A percentile compares a stretch with the other conserved stretches of the same genome.
Evolutionary conservation across 2,797 vertebrate genomes (phyloP).

Genomic region (Sebastes taczanowskii): DNA sequence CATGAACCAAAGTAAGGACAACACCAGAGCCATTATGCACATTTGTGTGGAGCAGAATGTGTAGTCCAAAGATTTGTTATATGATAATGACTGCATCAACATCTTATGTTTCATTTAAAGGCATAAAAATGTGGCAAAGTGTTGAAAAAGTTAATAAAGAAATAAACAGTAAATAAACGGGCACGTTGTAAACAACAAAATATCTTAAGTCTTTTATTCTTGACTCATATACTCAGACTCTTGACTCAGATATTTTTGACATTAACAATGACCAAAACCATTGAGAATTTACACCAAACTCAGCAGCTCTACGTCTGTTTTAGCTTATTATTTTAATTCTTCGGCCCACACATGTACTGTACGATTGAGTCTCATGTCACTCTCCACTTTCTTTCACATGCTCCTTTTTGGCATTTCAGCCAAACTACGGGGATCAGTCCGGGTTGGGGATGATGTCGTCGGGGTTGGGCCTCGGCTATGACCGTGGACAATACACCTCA

Average conservation of each 20-base stretch:
- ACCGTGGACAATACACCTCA: conserved; percentile 87
- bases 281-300: neutral
- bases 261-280: neutral
- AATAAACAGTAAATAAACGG: neutral
- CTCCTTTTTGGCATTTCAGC: conserved; percentile 68
- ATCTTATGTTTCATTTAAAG: neutral
- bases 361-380: neutral
- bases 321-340: neutral
- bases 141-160: neutral
- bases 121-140: neutral
- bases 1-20: neutral
- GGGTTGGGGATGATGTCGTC: conserved; percentile 83
- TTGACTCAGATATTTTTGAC: neutral
- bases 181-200: neutral
- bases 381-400: neutral
- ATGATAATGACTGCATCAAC: neutral
- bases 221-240: neutral
- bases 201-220: neutral
- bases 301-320: neutral
- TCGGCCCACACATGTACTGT: neutral
- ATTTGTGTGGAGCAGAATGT: neutral
- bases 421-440: conserved; percentile 85
- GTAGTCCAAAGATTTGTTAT: neutral
- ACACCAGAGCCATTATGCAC: neutral
- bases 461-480: conserved; percentile 85